These are phyloP conservation scores for Trichomalopsis sarcophagae DNA, from an alignment of 1,140 invertebrate genomes.

Conservation along the genomic window DNA sequence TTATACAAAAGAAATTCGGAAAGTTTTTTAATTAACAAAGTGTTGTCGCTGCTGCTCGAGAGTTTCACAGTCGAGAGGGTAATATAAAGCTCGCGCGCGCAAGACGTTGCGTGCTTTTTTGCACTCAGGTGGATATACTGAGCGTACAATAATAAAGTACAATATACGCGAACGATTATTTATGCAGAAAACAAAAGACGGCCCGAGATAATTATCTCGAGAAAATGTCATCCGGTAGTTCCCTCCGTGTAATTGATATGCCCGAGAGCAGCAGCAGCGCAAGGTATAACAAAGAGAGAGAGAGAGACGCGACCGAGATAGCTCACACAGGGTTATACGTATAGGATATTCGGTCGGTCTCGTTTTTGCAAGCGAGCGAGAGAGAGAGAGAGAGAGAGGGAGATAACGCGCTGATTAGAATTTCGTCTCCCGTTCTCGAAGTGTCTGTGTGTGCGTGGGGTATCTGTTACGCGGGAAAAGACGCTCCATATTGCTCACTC, in stretches of 20 bases:
- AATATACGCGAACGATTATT: not conserved
- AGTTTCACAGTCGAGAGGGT: conserved; percentile 2
- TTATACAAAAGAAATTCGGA: not conserved
- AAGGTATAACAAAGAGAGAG: not conserved
- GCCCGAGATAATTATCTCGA: conserved; percentile 29
- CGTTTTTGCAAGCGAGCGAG: not conserved
- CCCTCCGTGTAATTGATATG: conserved; percentile 1
- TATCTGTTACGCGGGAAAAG: too few relatives aligned
- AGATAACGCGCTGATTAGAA: conserved; percentile 1
- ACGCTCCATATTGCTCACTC: not conserved
- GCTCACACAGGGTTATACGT: not conserved
- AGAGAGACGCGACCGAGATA: not conserved
- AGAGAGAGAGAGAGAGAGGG: too few relatives aligned
- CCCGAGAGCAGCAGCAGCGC: not conserved
- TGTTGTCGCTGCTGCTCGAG: not conserved
- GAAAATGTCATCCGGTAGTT: not conserved
- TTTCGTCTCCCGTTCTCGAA: not conserved
- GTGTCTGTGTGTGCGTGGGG: too few relatives aligned
- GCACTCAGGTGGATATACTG: not conserved
- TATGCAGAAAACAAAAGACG: conserved; percentile 21
- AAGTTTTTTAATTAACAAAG: conserved; percentile 37
- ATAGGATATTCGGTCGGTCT: not conserved
- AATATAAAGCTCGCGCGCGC: not conserved
- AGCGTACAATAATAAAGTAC: too few relatives aligned
- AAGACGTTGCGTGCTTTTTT: conserved; percentile 1